Evolutionary conservation across 2,113 vertebrate genomes (phyloP).

Genomic region (Oreotrochilus melanogaster): DNA sequence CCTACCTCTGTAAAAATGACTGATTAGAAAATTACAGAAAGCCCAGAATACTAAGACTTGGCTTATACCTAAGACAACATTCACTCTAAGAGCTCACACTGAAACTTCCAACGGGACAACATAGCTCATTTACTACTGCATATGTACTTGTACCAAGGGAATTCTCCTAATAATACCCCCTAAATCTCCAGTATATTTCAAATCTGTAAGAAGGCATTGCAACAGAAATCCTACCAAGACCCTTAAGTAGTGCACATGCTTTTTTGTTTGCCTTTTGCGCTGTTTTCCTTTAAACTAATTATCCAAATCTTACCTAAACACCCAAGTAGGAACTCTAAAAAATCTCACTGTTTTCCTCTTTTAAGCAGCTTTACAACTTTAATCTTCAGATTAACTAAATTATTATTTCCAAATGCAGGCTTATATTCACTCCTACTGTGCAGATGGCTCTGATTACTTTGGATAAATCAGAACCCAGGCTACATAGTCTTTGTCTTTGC

Average conservation of each 20-base stretch:
- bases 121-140: neutral
- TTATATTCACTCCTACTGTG: neutral
- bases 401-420: neutral
- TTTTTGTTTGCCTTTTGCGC: neutral
- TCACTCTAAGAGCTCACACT: neutral
- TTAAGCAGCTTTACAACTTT: neutral
- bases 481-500: neutral
- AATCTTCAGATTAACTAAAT: neutral
- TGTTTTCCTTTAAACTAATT: neutral
- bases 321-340: neutral
- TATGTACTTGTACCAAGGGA: neutral
- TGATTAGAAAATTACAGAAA: neutral
- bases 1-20: neutral
- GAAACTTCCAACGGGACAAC: neutral
- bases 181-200: neutral
- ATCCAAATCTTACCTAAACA: neutral
- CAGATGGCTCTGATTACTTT: neutral
- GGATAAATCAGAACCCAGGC: neutral
- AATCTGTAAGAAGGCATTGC: neutral
- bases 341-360: neutral
- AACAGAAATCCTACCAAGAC: neutral
- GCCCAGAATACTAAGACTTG: neutral
- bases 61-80: neutral
- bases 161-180: neutral
- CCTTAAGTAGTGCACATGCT: neutral